Evolutionary conservation across 2,797 vertebrate species (phyloP).

Genomic region (Tenualosa ilisha): DNA sequence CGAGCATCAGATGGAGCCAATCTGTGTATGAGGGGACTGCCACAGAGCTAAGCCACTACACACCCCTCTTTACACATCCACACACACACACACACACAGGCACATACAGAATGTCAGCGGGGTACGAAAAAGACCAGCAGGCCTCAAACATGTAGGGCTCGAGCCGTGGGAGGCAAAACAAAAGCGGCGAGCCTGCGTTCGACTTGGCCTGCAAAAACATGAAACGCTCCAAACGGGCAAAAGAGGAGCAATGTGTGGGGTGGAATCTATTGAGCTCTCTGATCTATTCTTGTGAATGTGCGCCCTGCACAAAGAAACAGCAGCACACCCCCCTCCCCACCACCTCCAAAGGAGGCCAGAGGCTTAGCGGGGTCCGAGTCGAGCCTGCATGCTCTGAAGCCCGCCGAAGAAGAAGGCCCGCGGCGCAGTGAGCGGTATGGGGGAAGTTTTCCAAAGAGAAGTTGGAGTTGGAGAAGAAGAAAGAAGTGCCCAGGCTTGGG

Average conservation of each 20-base stretch:
- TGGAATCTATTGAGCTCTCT: conserved; percentile 20
- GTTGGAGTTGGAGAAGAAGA: neutral
- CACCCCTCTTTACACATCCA: neutral
- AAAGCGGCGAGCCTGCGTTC: neutral
- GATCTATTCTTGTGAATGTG: conserved; percentile 18
- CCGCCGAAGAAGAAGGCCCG: neutral
- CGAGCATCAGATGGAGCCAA: neutral
- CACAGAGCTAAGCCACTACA: neutral
- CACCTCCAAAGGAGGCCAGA: neutral
- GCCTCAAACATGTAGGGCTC: conserved; percentile 3
- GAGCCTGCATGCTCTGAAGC: neutral
- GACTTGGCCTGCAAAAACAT: conserved; percentile 19
- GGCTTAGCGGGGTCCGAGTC: conserved; percentile 14
- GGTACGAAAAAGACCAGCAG: neutral
- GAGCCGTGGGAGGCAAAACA: conserved; percentile 1
- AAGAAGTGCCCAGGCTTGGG: neutral
- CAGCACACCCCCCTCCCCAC: neutral
- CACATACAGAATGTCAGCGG: conserved; percentile 1
- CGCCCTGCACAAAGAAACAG: neutral
- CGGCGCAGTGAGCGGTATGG: neutral
- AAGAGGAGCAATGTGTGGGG: neutral
- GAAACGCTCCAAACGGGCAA: conserved; percentile 7
- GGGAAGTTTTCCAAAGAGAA: neutral
- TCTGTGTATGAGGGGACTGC: neutral
- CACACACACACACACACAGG: conserved; percentile 8